Conservation (phyloP, 2,797 vertebrate species). For the Podarcis siculus region DNA sequence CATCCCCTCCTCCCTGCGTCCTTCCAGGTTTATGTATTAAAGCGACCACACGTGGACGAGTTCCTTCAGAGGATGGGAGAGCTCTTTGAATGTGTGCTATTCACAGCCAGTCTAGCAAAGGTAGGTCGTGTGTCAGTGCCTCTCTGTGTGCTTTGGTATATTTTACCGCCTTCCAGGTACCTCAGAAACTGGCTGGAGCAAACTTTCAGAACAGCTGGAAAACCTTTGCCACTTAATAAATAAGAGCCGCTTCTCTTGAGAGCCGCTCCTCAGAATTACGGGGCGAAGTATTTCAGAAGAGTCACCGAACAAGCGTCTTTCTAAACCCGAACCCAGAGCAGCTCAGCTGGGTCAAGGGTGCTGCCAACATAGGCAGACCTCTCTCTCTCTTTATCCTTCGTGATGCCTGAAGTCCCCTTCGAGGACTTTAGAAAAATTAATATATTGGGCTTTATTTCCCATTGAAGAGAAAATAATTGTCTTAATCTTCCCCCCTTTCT, state of each 20-base stretch:
- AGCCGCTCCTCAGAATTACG: background rate
- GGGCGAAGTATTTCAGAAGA: background rate
- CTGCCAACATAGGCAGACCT: background rate
- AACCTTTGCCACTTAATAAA: background rate
- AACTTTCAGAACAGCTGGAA: no score
- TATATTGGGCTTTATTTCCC: conserved; percentile 56
- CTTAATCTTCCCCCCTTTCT: conserved; percentile 75
- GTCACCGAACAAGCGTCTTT: background rate
- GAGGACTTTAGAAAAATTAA: conserved; percentile 16
- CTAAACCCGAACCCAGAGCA: background rate
- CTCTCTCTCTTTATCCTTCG: background rate
- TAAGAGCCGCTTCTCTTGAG: background rate
- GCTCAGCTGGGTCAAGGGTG: background rate
- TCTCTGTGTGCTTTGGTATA: background rate
- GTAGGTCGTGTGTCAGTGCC: conserved; percentile 69
- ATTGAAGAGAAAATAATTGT: conserved; percentile 43
- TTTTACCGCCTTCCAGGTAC: background rate
- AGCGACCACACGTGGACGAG: conserved; percentile 95
- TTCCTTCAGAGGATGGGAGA: conserved; percentile 98
- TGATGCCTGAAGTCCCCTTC: conserved; percentile 1
- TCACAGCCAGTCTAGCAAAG: conserved; percentile 98
- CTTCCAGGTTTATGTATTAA: conserved; percentile 94
- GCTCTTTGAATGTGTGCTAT: conserved; percentile 96
- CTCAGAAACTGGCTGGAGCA: background rate
- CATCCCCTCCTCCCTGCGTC: conserved; percentile 72